Conservation (phyloP, 2,113 vertebrate genomes). For the Rhizomys pruinosus region DNA sequence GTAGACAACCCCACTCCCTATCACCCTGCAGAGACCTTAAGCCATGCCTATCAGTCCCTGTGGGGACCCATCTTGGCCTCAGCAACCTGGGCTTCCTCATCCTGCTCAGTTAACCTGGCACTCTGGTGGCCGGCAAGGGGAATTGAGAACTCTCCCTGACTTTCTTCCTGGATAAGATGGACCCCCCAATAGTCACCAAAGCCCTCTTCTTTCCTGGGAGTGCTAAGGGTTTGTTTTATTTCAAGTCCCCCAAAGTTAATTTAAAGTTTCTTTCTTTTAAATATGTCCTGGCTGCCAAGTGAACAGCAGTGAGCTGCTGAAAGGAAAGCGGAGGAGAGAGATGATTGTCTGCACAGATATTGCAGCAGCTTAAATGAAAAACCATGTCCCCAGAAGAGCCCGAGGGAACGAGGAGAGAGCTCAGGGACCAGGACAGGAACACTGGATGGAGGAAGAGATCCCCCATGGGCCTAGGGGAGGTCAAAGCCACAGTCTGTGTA, state of each 20-base stretch:
- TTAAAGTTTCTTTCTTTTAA: conserved; percentile 80
- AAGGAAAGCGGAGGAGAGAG: conserved; percentile 6
- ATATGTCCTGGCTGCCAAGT: conserved; percentile 47
- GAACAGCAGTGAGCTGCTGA: conserved; percentile 19
- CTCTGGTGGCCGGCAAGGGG: accelerated
- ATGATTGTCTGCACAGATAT: conserved; percentile 63
- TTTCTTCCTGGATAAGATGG: neutral
- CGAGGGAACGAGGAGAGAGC: neutral
- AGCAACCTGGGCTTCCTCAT: neutral
- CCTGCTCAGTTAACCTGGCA: neutral
- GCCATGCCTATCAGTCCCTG: neutral
- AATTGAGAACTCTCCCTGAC: neutral
- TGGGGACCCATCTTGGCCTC: neutral
- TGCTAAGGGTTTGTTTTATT: conserved; percentile 67
- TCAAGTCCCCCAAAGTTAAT: conserved; percentile 76
- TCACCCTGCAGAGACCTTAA: neutral
- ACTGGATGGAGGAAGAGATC: neutral
- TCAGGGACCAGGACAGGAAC: neutral
- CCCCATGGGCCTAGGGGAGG: neutral
- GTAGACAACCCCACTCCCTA: neutral
- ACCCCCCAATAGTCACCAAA: conserved; percentile 10
- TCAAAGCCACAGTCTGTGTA: neutral
- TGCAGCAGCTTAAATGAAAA: conserved; percentile 68
- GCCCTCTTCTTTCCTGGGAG: conserved; percentile 53
- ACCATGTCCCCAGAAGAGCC: conserved; percentile 3